Percentiles rank a stretch among this genome's conserved stretches.
Conservation (phyloP, 53 echinoderm and acorn worm genomes). For the Hippasteria phrygiana region DNA sequence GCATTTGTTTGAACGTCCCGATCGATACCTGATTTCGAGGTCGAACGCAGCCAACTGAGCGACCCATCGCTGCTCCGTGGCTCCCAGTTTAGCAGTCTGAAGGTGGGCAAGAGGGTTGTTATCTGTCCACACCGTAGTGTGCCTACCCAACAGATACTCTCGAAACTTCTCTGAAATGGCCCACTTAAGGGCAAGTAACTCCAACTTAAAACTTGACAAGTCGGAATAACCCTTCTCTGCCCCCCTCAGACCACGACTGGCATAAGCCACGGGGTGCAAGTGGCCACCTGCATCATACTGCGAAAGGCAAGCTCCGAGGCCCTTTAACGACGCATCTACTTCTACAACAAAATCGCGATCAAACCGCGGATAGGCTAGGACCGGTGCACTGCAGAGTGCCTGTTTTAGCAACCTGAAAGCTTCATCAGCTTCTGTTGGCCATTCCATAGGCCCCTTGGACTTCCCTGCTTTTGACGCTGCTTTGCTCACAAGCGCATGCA, state of each 20-base stretch:
- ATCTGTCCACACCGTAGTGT: conserved; percentile 51
- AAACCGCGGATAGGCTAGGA: conserved; percentile 27
- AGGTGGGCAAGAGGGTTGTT: conserved; percentile 57
- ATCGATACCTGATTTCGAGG: conserved; percentile 66
- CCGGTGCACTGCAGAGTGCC: conserved; percentile 13
- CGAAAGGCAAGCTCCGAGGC: conserved; percentile 17
- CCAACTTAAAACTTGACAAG: conserved; percentile 51
- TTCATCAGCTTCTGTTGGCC: background rate
- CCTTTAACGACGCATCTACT: conserved; percentile 10
- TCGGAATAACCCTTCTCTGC: conserved; percentile 29
- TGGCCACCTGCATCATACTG: conserved; percentile 14
- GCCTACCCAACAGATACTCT: conserved; percentile 19
- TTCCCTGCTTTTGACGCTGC: conserved; percentile 28
- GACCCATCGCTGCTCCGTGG: conserved; percentile 73
- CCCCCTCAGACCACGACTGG: conserved; percentile 35
- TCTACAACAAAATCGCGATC: conserved; percentile 31
- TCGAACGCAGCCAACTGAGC: conserved; percentile 71
- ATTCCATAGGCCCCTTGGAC: background rate
- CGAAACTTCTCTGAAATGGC: conserved; percentile 53
- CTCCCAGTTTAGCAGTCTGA: conserved; percentile 66
- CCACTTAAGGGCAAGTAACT: conserved; percentile 62
- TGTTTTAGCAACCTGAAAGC: conserved; percentile 12
- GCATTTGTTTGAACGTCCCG: conserved; percentile 63
- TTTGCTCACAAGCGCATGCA: conserved; percentile 33
- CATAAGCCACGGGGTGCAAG: conserved; percentile 38